A percentile compares a stretch with the other conserved stretches of the same genome.
These are phyloP conservation scores for Oreochromis spilurus DNA, from an alignment of 2,113 vertebrate species.

Conservation along the genomic window DNA sequence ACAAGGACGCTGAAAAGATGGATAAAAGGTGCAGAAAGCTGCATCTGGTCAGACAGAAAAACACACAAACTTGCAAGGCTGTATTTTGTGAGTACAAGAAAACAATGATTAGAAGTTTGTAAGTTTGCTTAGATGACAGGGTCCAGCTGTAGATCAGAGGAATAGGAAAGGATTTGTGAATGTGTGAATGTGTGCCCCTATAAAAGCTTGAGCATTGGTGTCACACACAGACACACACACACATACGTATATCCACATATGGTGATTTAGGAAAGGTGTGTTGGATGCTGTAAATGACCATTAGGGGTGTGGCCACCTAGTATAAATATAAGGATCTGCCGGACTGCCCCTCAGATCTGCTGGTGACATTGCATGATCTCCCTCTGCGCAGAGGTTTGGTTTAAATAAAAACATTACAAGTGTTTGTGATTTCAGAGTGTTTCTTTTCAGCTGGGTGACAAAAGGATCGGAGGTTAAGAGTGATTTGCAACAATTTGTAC, in stretches of 20 bases:
- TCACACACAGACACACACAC: not conserved
- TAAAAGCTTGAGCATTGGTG: not conserved
- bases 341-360: not conserved
- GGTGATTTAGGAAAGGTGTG: not conserved
- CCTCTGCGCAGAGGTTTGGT: not conserved
- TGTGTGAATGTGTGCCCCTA: not conserved
- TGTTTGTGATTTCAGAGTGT: not conserved
- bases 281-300: not conserved
- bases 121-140: not conserved
- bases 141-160: not conserved
- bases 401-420: not conserved
- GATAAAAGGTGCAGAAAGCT: not conserved
- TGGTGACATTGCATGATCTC: not conserved
- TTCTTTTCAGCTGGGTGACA: not conserved
- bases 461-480: not conserved
- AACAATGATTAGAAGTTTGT: not conserved
- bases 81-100: not conserved
- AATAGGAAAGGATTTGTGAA: not conserved
- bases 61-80: not conserved
- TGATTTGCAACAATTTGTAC: not conserved
- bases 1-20: not conserved
- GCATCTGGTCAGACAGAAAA: not conserved
- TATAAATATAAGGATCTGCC: not conserved
- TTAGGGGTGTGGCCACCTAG: not conserved
- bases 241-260: not conserved